Evolutionary conservation across 2,113 vertebrate species (phyloP), one percentile per base, ranked within the genome.

Genomic region (Pardalotus punctatus): DNA sequence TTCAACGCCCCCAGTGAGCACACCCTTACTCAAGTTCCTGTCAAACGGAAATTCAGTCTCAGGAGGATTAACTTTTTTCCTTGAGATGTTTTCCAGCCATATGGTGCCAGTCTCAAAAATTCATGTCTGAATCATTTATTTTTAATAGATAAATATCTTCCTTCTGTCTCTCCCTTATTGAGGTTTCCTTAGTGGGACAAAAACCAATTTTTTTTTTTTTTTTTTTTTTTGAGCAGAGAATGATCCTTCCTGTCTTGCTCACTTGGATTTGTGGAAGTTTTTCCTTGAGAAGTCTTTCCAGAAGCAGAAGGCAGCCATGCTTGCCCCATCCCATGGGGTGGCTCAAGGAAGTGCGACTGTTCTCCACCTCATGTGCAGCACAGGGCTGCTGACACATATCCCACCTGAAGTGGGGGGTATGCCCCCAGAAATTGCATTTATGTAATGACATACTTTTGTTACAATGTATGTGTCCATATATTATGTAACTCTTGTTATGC

Each of bases 81-180:
- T 36, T 35, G 43, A 67, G 43, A 92, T 56, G 10, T 78, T 90
- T 90, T 92, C 72, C 40, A 61, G 45, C 82, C 93, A 81, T 92
- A 94, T 92, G 94, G 69, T 65, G 31, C 50, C 53, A 81, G 48
- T 43, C 56, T 93, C 90, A 90, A 83, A 90, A 83, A 86, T 51
- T 88, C 27, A 36, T 38, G 14, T 24, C 62, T 86, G 60, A 82
- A 86, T 88, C 4, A 92, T 95, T 93, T 90, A 90, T 96, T 96
- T 96, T 96, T 84, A 81, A 95, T 94, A 60, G 12, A 27, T 77
- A 70, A 94, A 60, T 86, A 56, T 35, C 76, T 93, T 90, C 91
- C 65, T 91, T 77, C 94, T 96, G 71, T 70, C 64, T 48, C 60
- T 78, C 28, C 10, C 29, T 90, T 77, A 53, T 64, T 81, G 42